Conservation (phyloP, 2,888 invertebrate genomes). For the Cephus pulcher region DNA sequence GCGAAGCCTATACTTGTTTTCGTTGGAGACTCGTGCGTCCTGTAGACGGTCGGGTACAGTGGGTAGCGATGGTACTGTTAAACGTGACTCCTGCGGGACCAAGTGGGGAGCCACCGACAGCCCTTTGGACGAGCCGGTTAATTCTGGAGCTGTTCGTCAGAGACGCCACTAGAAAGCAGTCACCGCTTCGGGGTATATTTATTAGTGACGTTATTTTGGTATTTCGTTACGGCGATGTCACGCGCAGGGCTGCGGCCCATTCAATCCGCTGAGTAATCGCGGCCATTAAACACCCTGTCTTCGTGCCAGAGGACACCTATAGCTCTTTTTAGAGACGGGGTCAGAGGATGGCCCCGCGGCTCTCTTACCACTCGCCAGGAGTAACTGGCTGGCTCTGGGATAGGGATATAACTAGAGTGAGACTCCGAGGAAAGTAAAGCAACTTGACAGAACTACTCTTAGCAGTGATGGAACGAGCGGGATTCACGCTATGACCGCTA, state of each 20-base stretch:
- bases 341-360: slow-evolving; percentile 11
- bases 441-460: slow-evolving; percentile 21
- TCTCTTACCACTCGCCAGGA: not conserved
- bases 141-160: slow-evolving; percentile 62
- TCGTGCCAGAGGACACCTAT: slow-evolving; percentile 38
- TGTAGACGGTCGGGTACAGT: not conserved
- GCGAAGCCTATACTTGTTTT: not conserved
- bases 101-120: not conserved
- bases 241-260: slow-evolving; percentile 54
- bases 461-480: slow-evolving; percentile 56
- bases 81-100: not conserved
- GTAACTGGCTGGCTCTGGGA: not conserved
- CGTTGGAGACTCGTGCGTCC: not conserved
- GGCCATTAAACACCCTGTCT: slow-evolving; percentile 64
- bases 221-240: slow-evolving; percentile 62
- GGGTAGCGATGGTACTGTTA: not conserved
- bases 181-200: slow-evolving; percentile 51
- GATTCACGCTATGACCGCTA: slow-evolving; percentile 57
- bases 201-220: slow-evolving; percentile 66
- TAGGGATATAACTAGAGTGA: slow-evolving; percentile 5
- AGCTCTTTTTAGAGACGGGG: slow-evolving; percentile 29
- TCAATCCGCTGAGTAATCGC: slow-evolving; percentile 65
- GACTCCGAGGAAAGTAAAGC: slow-evolving; percentile 13
- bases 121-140: slow-evolving; percentile 52
- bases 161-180: slow-evolving; percentile 19